Evolutionary conservation across 2,888 invertebrate genomes (phyloP), one percentile per base, ranked within the genome.

Genomic region (Lacanobia wlatinum): DNA sequence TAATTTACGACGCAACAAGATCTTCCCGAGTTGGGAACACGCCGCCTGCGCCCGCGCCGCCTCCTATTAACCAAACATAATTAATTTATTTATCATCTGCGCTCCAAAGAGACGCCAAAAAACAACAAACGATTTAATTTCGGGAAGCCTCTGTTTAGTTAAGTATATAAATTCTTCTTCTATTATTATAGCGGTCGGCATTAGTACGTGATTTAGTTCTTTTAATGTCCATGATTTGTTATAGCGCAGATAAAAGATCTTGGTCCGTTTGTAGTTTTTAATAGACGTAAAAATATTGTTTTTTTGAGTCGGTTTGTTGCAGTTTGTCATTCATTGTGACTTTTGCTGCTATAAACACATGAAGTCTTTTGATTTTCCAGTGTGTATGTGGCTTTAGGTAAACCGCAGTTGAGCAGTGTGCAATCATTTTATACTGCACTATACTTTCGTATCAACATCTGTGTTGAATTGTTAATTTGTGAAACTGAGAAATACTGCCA

Each of bases 41-140:
- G 60, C 86, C 78, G 83, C 52, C 58, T 77, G 83, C 87, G 88
- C 86, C 80, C 79, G 86, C 82, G 84, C 81, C 87, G 86, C 80
- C 92, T 92, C 80, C 92, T 92, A 94, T 94, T 94, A 94, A 92
- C 91, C 90, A 92, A 94, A 94, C 92, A 93, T 92, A 94, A 94
- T 95, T 94, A 94, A 95, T 95, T 94, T 92, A 93, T 93, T 92
- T 90, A 93, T 92, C 92, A 90, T 79, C 83, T 75, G 81, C 71
- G 82, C 85, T 87, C 89, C 80, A 83, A 86, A 87, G 84, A 89
- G 83, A 74, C 82, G 83, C 73, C 80, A 88, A 86, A 87, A 84
- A 82, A 76, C 79, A 82, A 76, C 77, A 78, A 87, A 90, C 89
- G 87, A 90, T 92, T 92, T 91, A 92, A 93, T 93, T 93, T 91